Base-by-base conservation (phyloP, 2,113 vertebrate genomes). In the Pterocles orientalis region DNA sequence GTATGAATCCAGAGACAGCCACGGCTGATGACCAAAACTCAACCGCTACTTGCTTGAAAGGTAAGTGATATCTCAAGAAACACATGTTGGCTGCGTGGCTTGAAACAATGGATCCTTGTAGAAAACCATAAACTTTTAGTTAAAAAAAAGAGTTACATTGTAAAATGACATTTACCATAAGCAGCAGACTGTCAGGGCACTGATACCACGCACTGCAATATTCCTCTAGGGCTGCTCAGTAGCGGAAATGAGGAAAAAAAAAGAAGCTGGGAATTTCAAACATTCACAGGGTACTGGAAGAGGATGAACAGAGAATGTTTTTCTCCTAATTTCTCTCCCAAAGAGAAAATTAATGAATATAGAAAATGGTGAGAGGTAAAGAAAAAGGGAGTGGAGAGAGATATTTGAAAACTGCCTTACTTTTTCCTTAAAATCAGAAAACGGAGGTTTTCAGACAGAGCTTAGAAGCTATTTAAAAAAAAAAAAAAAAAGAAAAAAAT, bases 21-120 rank as follows among this genome's bases (percentile, higher is more conserved):
- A 76, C 83, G 72, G 81, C 88, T 66, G 93, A 56, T 33, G 78
- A 48, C 58, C 43, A 71, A 92, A 91, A 88, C 39, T 71, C 96
- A 80, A 61, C 76, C 60, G 81, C 68, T 80, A 61, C 85, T 91
- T 57, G 85, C 84, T 96, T 96, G 62, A 81, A 81, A 95, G 96
- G 87, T 71, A 83, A 95, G 90, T 24, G 92, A 57, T 70, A 39
- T 28, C 75, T 78, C 72, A 62, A 93, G 92, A 71, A 97, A 95
- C 95, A 96, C n/a, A 31, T 91, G 92, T 50, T 92, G 71, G 48
- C 73, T 21, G 62, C 3, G 0, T 17, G 56, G 82, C 64, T 28
- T 86, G 51, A 92, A 97, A 98, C 97, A 98, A 96, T 85, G 95
- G 71, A 77, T 91, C 94, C 95, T 97, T 97, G 96, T 98, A 43